phyloP scores from a whole-genome alignment of 2,797 vertebrate genomes.

The Tokudaia muenninki region DNA sequence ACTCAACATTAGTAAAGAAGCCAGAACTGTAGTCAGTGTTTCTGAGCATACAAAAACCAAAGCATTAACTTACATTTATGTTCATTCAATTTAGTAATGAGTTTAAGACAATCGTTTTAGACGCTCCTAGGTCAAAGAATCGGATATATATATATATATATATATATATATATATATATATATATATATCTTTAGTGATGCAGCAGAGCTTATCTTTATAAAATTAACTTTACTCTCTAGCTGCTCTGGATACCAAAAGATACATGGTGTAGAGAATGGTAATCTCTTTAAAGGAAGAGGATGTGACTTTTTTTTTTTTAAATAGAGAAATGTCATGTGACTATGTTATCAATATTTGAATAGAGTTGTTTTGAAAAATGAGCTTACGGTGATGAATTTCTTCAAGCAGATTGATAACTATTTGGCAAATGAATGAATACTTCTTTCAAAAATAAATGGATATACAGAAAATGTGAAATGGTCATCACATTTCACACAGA shows the following conservation, averaged over 20 bases:
- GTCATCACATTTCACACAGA: conserved; percentile 43
- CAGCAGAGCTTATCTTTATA: not conserved
- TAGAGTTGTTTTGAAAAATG: not conserved
- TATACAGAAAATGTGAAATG: conserved; percentile 20
- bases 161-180: not conserved
- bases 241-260: not conserved
- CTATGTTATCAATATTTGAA: not conserved
- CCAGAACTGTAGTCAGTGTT: not conserved
- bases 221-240: not conserved
- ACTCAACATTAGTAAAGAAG: not conserved
- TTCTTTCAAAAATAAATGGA: conserved; percentile 58
- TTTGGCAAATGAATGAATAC: conserved; percentile 20
- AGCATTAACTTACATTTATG: conserved; percentile 14
- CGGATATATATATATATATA: not conserved
- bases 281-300: conserved; percentile 6
- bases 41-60: conserved; percentile 6
- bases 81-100: not conserved
- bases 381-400: not conserved
- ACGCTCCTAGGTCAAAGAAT: not conserved
- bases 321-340: not conserved
- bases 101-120: not conserved
- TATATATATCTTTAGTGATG: not conserved
- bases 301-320: not conserved
- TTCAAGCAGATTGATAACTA: conserved; percentile 44
- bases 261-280: not conserved